phyloP scores from a whole-genome alignment of 2,888 invertebrate genomes.

The Dolichomitus sp. region DNA sequence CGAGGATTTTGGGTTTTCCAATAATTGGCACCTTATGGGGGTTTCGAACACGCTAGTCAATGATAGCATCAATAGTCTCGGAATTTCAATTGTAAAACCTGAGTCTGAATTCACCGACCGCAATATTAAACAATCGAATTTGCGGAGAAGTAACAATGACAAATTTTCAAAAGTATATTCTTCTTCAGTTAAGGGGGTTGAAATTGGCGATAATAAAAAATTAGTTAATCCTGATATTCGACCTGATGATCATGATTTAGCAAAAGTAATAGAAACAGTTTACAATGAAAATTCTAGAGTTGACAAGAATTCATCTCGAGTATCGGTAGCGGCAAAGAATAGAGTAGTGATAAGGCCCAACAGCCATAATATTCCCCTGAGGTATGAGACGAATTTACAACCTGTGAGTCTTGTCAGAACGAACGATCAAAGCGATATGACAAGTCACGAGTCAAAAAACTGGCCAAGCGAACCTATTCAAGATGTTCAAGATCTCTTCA shows the following conservation, averaged over 20 bases:
- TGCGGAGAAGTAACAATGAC: slow-evolving; percentile 40
- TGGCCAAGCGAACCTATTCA: slow-evolving; percentile 80
- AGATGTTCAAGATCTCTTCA: slow-evolving; percentile 77
- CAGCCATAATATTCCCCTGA: slow-evolving; percentile 24
- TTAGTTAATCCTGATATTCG: slow-evolving; percentile 20
- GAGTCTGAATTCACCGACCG: not conserved
- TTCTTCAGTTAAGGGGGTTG: not conserved
- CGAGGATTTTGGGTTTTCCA: slow-evolving; percentile 51
- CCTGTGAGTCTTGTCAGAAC: slow-evolving; percentile 12
- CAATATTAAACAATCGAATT: not conserved
- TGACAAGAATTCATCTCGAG: slow-evolving; percentile 13
- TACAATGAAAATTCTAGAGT: not conserved
- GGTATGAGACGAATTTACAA: slow-evolving; percentile 7
- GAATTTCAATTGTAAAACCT: slow-evolving; percentile 24
- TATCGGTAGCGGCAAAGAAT: slow-evolving; percentile 54
- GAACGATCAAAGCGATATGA: not conserved
- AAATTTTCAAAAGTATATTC: slow-evolving; percentile 42
- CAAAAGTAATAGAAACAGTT: not conserved
- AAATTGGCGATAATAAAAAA: not conserved
- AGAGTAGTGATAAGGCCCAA: slow-evolving; percentile 55
- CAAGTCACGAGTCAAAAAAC: slow-evolving; percentile 72
- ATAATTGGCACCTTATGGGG: slow-evolving; percentile 36
- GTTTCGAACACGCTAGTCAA: slow-evolving; percentile 28
- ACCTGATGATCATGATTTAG: slow-evolving; percentile 39
- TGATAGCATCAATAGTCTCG: slow-evolving; percentile 33